A percentile compares a stretch with the other conserved stretches of the same genome.
Evolutionary conservation across 1,140 invertebrate genomes (phyloP).

Genomic region (Linepithema humile): DNA sequence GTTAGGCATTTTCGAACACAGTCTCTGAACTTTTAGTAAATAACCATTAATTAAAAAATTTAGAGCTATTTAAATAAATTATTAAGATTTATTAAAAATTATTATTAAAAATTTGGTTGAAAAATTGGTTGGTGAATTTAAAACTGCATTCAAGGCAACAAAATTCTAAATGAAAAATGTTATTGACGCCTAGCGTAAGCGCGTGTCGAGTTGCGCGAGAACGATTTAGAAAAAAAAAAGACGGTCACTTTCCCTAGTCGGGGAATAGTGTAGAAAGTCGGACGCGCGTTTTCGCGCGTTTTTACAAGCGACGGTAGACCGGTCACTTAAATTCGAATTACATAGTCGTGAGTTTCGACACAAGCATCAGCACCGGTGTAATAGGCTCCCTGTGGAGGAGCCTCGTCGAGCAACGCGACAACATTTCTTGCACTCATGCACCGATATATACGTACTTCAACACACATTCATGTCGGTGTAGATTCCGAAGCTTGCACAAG

Average conservation of each 20-base stretch:
- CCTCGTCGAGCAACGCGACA: not conserved
- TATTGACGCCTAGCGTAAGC: not conserved
- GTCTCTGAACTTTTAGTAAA: too few species aligned
- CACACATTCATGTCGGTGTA: not conserved
- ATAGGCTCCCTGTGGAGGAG: not conserved
- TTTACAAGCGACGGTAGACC: not conserved
- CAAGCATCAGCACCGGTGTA: not conserved
- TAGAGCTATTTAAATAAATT: too few species aligned
- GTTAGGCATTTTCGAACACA: too few species aligned
- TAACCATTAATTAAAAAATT: too few species aligned
- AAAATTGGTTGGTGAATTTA: too few species aligned
- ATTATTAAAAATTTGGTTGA: too few species aligned
- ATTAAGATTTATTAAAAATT: too few species aligned
- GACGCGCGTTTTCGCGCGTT: not conserved
- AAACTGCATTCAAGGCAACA: too few species aligned
- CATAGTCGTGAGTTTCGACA: not conserved
- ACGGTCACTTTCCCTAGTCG: conserved; percentile 2
- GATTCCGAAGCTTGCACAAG: not conserved
- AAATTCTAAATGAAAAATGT: too few species aligned
- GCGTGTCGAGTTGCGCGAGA: not conserved
- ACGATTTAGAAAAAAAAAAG: not conserved
- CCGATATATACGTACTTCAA: not conserved
- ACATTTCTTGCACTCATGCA: not conserved
- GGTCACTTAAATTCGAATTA: conserved; percentile 45
- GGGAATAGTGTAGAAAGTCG: conserved; percentile 29